Evolutionary conservation across 2,797 vertebrate genomes (phyloP).

Genomic region (Premnoplex brunnescens): DNA sequence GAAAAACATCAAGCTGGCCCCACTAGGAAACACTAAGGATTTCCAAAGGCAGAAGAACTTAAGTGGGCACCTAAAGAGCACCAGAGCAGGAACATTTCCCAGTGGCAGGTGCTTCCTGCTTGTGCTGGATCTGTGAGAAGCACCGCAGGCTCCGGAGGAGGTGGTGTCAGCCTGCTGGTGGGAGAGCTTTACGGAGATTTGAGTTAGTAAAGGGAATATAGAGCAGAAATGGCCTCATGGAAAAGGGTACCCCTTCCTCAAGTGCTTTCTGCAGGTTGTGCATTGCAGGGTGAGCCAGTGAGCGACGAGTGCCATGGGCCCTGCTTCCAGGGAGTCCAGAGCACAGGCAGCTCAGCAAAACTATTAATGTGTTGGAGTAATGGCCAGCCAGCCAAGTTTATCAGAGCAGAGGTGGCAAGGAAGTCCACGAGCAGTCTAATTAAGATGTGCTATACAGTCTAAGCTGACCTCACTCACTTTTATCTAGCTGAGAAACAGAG

Average conservation of each 20-base stretch:
- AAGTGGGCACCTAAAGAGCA: neutral
- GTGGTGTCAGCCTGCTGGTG: neutral
- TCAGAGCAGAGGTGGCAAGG: neutral
- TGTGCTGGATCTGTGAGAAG: neutral
- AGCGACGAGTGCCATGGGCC: rapidly evolving
- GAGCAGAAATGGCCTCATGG: neutral
- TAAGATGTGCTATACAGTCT: neutral
- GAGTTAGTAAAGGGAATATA: neutral
- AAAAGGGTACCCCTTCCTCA: neutral
- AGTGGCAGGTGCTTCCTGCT: neutral
- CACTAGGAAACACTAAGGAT: neutral
- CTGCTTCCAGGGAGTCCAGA: neutral
- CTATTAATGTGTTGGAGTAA: neutral
- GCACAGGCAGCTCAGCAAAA: neutral
- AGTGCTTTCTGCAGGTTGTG: neutral
- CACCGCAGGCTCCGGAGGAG: neutral
- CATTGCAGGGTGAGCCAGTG: neutral
- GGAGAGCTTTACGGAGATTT: neutral
- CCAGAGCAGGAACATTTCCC: neutral
- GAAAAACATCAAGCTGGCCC: neutral
- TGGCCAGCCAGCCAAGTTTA: neutral
- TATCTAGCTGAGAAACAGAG: neutral
- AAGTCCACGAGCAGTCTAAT: neutral
- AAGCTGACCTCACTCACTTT: neutral
- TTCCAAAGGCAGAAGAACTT: neutral